Percentiles rank a stretch among this genome's conserved stretches.
phyloP scores from a whole-genome alignment of 1,140 invertebrate species.

The Latrodectus geometricus region DNA sequence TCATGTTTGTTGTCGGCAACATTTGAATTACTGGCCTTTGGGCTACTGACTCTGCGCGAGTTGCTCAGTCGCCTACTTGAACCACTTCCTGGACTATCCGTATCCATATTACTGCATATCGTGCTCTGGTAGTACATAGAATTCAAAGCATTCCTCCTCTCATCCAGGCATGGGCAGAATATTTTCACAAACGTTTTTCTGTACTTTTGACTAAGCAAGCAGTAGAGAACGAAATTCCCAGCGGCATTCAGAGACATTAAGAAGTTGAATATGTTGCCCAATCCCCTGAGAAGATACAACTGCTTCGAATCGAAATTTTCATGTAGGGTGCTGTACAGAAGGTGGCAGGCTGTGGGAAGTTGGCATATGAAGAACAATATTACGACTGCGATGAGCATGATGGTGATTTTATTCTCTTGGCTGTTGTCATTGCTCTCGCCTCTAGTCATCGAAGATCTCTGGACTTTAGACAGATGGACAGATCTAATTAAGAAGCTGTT shows the following conservation, averaged over 20 bases:
- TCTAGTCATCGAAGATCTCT: slow-evolving; percentile 73
- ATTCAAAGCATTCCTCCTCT: slow-evolving; percentile 24
- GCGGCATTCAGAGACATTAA: slow-evolving; percentile 78
- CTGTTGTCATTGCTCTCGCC: slow-evolving; percentile 64
- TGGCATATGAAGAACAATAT: slow-evolving; percentile 81
- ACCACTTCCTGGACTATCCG: slow-evolving; percentile 53
- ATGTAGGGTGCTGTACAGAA: slow-evolving; percentile 72
- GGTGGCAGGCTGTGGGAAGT: slow-evolving; percentile 75
- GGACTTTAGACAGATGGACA: slow-evolving; percentile 74
- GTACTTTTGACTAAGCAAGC: slow-evolving; percentile 81
- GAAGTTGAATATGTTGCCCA: slow-evolving; percentile 81
- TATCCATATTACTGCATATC: slow-evolving; percentile 39
- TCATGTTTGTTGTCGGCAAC: not conserved
- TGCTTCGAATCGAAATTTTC: slow-evolving; percentile 65
- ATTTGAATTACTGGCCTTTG: not conserved
- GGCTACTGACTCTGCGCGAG: not conserved
- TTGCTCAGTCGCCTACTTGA: slow-evolving; percentile 29
- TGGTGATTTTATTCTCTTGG: slow-evolving; percentile 80
- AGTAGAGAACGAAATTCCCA: slow-evolving; percentile 83
- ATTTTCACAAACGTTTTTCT: slow-evolving; percentile 78
- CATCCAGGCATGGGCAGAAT: slow-evolving; percentile 72
- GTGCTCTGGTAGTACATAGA: slow-evolving; percentile 62
- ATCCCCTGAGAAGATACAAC: slow-evolving; percentile 70
- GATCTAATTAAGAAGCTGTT: slow-evolving; percentile 79
- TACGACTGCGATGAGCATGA: slow-evolving; percentile 81